Evolutionary conservation across 1,140 invertebrate genomes (phyloP), one percentile per base, ranked within the genome.

Genomic region (Zaprionus nigranus): DNA sequence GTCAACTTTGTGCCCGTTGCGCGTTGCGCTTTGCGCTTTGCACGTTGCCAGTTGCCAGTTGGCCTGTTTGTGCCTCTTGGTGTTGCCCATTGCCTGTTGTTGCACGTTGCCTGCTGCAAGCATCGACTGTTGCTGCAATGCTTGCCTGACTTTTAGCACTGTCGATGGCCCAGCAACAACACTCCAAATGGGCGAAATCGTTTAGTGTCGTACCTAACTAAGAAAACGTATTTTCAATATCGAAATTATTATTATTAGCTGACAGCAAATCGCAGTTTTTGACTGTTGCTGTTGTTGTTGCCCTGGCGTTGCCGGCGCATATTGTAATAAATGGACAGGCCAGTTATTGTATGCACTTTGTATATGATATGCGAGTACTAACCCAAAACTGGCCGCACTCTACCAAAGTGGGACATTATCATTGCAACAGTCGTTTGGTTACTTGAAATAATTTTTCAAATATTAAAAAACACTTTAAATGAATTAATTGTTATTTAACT

Each of bases 211-310:
- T 88, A 90, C 85, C 84, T 88, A 88, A 88, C 84, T 88, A 90
- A 90, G 82, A 87, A 91, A 91, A 83, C 81, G 81, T 91, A 91
- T 91, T 84, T 91, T 91, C 87, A 91, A 87, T 91, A 91, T 91
- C 81, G 81, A 91, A 91, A 91, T 91, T 91, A 91, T 91, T 91
- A 91, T 91, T 91, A 91, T 91, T 91, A 91, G 87, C 87, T 91
- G 87, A 91, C 87, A 91, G 82, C 87, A 91, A 91, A 91, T 91
- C 87, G 87, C 87, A 83, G 81, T 79, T 90, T 90, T 90, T 75
- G 68, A 84, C 81, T 87, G 81, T 87, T 86, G 75, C 28, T 66
- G 81, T 62, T 82, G 66, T 40, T 57, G 57, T 24, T 49, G 62
- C 61, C 64, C 34, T 58, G 53, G 74, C 53, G 51, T 77, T 77